A percentile compares a stretch with the other conserved stretches of the same genome.
These are phyloP conservation scores for Xestia rhomboidea DNA, from an alignment of 2,888 invertebrate species.

Conservation along the genomic window DNA sequence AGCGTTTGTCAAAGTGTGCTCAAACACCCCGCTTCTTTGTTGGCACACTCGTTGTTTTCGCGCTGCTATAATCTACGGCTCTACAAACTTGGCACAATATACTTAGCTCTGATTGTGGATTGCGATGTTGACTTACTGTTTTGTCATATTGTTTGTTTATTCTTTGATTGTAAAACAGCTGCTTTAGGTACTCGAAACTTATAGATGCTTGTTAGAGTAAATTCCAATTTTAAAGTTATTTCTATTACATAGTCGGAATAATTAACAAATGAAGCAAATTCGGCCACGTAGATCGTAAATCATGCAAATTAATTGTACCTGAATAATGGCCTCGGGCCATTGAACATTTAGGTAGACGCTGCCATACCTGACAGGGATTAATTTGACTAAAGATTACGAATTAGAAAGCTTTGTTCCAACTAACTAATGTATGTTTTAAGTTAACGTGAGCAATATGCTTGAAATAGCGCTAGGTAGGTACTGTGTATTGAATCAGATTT, in stretches of 20 bases:
- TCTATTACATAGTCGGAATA: background rate
- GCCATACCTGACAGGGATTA: slow-evolving; percentile 49
- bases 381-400: slow-evolving; percentile 37
- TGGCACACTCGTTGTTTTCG: slow-evolving; percentile 72
- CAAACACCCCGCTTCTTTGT: slow-evolving; percentile 80
- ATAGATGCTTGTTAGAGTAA: background rate
- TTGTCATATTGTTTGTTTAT: slow-evolving; percentile 51
- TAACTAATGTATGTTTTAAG: background rate
- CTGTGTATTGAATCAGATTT: slow-evolving; percentile 6
- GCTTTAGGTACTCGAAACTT: background rate
- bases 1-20: slow-evolving; percentile 73
- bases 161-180: slow-evolving; percentile 35
- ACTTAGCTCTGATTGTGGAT: slow-evolving; percentile 61
- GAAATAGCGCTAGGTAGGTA: background rate
- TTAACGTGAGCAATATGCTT: background rate
- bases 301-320: slow-evolving; percentile 60
- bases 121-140: slow-evolving; percentile 68
- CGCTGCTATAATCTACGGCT: slow-evolving; percentile 73
- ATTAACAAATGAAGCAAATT: slow-evolving; percentile 44
- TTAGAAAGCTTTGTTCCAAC: slow-evolving; percentile 27
- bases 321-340: slow-evolving; percentile 42
- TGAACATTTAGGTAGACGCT: slow-evolving; percentile 37
- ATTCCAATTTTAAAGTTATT: background rate
- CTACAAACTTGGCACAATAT: slow-evolving; percentile 76
- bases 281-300: slow-evolving; percentile 54